These are phyloP conservation scores for Champsocephalus esox DNA, from an alignment of 2,797 vertebrate genomes.

Conservation along the genomic window DNA sequence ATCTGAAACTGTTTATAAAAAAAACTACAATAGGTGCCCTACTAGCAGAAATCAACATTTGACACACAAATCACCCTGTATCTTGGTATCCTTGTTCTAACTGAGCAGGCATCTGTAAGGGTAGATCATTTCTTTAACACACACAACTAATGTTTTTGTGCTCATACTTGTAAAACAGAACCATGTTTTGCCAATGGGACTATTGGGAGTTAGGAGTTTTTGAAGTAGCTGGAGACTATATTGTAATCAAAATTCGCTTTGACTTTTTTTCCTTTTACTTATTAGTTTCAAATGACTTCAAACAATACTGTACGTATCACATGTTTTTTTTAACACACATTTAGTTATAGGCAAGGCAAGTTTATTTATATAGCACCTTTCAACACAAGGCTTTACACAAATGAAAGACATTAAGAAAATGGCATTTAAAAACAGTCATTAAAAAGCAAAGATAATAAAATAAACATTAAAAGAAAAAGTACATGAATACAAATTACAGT, in stretches of 20 bases:
- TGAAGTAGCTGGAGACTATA: neutral
- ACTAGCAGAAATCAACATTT: too few relatives aligned
- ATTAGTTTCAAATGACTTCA: conserved; percentile 4
- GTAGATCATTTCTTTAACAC: neutral
- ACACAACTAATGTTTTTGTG: neutral
- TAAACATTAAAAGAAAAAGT: too few relatives aligned
- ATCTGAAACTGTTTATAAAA: too few relatives aligned
- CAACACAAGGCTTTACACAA: too few relatives aligned
- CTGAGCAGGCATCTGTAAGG: neutral
- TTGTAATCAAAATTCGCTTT: neutral
- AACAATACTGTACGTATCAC: conserved; percentile 12
- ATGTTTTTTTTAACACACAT: conserved; percentile 16
- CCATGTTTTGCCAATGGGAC: neutral
- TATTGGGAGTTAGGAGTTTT: neutral
- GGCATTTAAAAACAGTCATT: too few relatives aligned
- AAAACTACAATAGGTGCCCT: too few relatives aligned
- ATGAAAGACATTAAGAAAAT: too few relatives aligned
- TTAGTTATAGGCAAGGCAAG: neutral
- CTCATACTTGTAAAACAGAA: neutral
- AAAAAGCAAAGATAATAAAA: too few relatives aligned
- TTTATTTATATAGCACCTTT: too few relatives aligned
- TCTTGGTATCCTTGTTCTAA: neutral
- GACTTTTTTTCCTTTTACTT: neutral
- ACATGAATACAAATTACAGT: too few relatives aligned
- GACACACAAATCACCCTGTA: too few relatives aligned